Base-by-base conservation (phyloP, 2,113 vertebrate species). In the Pseudorectes ferrugineus region DNA sequence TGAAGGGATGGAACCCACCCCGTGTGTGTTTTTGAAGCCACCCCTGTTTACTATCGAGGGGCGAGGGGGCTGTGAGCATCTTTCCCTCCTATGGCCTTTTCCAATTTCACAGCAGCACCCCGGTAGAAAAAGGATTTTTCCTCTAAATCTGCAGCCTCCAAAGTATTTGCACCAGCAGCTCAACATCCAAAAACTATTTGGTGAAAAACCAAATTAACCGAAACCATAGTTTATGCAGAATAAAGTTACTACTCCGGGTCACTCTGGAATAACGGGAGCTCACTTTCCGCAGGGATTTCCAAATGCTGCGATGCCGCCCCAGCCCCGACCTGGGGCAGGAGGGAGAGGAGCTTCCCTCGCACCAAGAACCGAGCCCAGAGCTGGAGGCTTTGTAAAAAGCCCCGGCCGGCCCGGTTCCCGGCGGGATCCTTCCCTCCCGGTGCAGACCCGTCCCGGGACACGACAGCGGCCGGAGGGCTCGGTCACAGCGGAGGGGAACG, bases 251-350 rank as follows among this genome's bases (percentile, higher is more conserved):
- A 7, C 71, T 46, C 35, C 9, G 26, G 68, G 46, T 43, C 55
- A 6, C 59, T 29, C 40, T 3, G 31, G 40, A 42, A 14, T 14
- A 42, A 54, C 1, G 1, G 23, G 38, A 79, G 18, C 0, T 75
- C 29, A 0, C 42, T 72, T 54, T 38, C 81, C 46, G 2, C 23
- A 0, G 23, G 70, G 33, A n/a, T 77, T 48, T 71, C 29, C 77
- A 24, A 12, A 87, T 0, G 24, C 49, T 8, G 28, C 4, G 6
- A 28, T 0, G 2, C 42, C 2, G 9, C 4, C 43, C 66, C 62
- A 48, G 3, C 2, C 20, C 38, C 23, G 10, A n/a, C 23, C 48
- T 2, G 85, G 31, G 46, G 2, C 59, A 72, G 62, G 8, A 49
- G 10, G 5, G 5, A 25, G 14, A 19, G 42, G n/a, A 36, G 55